A percentile compares a stretch with the other conserved stretches of the same genome.
Evolutionary conservation across 35 echinoderm and acorn worm species (phyloP).

Genomic region (Diadema setosum): DNA sequence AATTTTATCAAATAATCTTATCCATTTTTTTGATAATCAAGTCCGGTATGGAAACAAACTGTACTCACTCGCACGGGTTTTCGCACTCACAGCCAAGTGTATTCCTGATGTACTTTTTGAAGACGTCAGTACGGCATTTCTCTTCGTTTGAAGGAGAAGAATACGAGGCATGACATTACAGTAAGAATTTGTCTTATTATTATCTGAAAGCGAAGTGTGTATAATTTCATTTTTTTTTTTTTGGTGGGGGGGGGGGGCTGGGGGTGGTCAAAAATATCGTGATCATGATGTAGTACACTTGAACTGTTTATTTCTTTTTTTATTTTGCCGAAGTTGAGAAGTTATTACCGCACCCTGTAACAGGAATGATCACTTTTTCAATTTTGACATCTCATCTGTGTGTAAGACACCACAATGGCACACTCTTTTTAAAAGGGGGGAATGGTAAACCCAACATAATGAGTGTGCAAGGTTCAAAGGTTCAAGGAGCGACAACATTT

Average conservation of each 20-base stretch:
- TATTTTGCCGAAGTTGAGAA: neutral
- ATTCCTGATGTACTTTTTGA: neutral
- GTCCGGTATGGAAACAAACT: neutral
- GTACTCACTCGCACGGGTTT: neutral
- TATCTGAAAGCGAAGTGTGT: neutral
- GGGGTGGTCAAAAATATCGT: neutral
- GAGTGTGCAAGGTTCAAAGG: no score
- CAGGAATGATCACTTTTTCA: no score
- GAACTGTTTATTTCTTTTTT: neutral
- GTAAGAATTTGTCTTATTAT: neutral
- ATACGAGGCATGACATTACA: neutral
- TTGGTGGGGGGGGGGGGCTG: neutral
- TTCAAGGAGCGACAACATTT: no score
- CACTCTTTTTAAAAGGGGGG: no score
- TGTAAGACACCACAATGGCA: no score
- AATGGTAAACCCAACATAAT: no score
- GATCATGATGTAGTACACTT: neutral
- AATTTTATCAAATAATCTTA: neutral
- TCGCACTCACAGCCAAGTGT: neutral
- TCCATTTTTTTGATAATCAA: neutral
- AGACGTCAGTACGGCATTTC: neutral
- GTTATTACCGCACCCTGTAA: no score
- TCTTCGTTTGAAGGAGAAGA: neutral
- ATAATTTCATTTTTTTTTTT: neutral
- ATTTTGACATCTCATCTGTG: no score